These are phyloP conservation scores for Andrena bucephala DNA, from an alignment of 2,888 invertebrate species.

Conservation along the genomic window DNA sequence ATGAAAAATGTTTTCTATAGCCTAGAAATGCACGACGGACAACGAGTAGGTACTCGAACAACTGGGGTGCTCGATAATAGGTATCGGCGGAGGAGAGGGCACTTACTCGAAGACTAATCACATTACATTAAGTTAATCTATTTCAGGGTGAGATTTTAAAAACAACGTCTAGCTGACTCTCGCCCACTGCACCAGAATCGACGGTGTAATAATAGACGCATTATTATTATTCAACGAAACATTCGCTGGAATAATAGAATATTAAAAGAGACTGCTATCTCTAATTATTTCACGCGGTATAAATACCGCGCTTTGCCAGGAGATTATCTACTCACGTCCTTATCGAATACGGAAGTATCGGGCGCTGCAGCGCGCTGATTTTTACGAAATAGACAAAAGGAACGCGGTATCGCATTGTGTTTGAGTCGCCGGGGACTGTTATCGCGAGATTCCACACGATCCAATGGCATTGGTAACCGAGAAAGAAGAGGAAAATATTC, in stretches of 20 bases:
- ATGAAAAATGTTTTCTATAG: too few species aligned
- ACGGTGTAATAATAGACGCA: neutral
- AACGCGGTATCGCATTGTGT: slow-evolving; percentile 8
- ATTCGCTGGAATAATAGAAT: neutral
- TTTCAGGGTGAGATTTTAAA: too few species aligned
- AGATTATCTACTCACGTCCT: slow-evolving; percentile 8
- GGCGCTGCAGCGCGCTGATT: neutral
- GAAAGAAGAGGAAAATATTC: neutral
- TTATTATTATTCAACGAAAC: neutral
- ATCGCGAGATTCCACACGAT: slow-evolving; percentile 22
- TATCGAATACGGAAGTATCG: slow-evolving; percentile 21
- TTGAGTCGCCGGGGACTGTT: slow-evolving; percentile 1
- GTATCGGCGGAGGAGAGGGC: neutral
- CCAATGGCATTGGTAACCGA: neutral
- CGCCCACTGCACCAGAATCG: too few species aligned
- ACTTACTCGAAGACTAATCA: too few species aligned
- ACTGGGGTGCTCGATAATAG: neutral
- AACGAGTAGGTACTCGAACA: too few species aligned
- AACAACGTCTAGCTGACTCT: too few species aligned
- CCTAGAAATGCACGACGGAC: too few species aligned
- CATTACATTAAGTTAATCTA: too few species aligned
- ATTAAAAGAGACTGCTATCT: slow-evolving; percentile 1
- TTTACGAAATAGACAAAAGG: slow-evolving; percentile 18
- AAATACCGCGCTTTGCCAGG: neutral
- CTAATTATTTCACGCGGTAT: neutral